Base-by-base conservation (phyloP, 2,113 vertebrate genomes). In the Rhagologus leucostigma region DNA sequence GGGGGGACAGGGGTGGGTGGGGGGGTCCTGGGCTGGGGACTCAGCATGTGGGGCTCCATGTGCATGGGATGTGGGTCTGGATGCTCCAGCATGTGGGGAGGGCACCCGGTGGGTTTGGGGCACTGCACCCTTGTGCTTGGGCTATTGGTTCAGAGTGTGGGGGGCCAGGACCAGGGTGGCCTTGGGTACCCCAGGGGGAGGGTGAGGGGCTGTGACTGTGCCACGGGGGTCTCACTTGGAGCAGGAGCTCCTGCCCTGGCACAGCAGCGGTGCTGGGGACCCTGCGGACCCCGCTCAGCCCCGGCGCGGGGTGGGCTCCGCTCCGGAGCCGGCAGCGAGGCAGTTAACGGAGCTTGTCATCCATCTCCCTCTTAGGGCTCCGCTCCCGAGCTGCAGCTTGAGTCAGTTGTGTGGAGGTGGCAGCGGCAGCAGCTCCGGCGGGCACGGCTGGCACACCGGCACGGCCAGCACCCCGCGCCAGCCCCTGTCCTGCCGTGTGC, bases 381-480 rank as follows among this genome's bases (percentile, higher is more conserved):
- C 46, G 67, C 93, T 95, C 90, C 80, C 67, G 83, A 95, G 64
- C 63, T 96, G 93, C 92, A 92, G 96, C 96, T 95, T 96, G 96
- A 97, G 96, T 96, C 96, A 96, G 96, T 91, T 91, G 95, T 96
- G 95, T 95, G 95, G 97, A 97, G 96, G 96, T 94, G 96, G 96
- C 96, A 92, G 93, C 93, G 93, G 85, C 94, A 30, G 93, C 96
- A 83, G 94, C 94, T 95, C 93, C 33, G 93, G 86, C 96, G 85
- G 73, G 92, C 89, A 65, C 33, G 93, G 86, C 96, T 83, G 73
- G 92, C 89, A 65, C 88, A 49, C 81, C 29, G 24, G 49, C 65
- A 47, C 30, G 73, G 44, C 32, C 10, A 76, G 47, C 77, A 37
- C 52, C 63, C 37, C 16, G 17, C 46, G 14, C 60, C 81, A 5